Conservation (phyloP, 2,797 vertebrate genomes). For the Sebastes wilsoni region DNA sequence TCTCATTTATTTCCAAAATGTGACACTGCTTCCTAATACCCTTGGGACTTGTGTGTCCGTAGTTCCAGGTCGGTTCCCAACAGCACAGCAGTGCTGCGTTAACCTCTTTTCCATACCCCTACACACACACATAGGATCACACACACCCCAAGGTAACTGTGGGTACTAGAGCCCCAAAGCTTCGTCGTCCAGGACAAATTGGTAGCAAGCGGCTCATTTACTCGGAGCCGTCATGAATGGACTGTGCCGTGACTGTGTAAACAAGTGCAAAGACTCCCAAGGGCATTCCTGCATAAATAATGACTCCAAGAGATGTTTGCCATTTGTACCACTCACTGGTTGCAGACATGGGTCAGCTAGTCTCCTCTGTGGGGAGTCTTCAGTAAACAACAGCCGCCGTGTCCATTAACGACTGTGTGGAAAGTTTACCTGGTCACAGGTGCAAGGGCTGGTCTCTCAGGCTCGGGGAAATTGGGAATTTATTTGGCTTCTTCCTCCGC, state of each 20-base stretch:
- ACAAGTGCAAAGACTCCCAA: conserved; percentile 81
- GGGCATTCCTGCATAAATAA: conserved; percentile 81
- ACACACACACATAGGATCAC: background rate
- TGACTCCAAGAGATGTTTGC: conserved; percentile 74
- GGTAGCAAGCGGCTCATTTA: conserved; percentile 83
- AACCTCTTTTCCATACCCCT: conserved; percentile 44
- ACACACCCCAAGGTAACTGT: conserved; percentile 53
- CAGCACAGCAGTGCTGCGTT: conserved; percentile 43
- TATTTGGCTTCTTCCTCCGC: background rate
- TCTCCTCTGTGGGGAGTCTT: conserved; percentile 74
- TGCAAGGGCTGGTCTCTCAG: conserved; percentile 48
- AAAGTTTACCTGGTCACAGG: conserved; percentile 67
- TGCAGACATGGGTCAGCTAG: conserved; percentile 76
- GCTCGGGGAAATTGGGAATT: conserved; percentile 4
- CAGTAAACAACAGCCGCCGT: conserved; percentile 67
- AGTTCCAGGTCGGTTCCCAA: conserved; percentile 71
- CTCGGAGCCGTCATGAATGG: conserved; percentile 76
- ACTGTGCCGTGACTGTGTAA: conserved; percentile 77
- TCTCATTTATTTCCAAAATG: conserved; percentile 59
- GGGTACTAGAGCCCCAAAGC: conserved; percentile 67
- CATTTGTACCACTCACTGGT: conserved; percentile 73
- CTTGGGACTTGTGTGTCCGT: conserved; percentile 64
- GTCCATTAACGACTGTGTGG: conserved; percentile 51
- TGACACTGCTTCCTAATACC: conserved; percentile 58
- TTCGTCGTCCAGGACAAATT: conserved; percentile 79